These are phyloP conservation scores for Asobara japonica DNA, from an alignment of 1,140 invertebrate genomes.

Conservation along the genomic window DNA sequence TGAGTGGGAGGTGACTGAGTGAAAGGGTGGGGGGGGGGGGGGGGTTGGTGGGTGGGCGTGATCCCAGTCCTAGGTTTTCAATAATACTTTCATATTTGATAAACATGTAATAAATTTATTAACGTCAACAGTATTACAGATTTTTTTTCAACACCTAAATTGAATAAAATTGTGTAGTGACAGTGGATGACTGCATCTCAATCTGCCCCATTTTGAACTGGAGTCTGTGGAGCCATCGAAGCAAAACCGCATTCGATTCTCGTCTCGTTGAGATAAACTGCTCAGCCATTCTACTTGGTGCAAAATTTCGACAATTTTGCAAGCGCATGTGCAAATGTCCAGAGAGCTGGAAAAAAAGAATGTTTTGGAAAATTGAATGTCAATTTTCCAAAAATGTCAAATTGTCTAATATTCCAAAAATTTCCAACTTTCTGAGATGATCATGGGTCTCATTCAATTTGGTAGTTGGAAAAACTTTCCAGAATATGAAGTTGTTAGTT, in stretches of 20 bases:
- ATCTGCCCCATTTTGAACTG: constrained; percentile 99
- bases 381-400: too few relatives aligned
- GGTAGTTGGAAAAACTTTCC: too few relatives aligned
- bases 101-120: constrained; percentile 2
- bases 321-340: constrained; percentile 90
- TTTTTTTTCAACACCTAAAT: constrained; percentile 66
- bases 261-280: constrained; percentile 53
- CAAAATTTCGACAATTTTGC: constrained; percentile 85
- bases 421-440: too few relatives aligned
- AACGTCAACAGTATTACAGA: not conserved
- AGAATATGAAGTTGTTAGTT: constrained; percentile 22
- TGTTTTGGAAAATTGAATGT: too few relatives aligned
- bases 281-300: constrained; percentile 65
- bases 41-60: too few relatives aligned
- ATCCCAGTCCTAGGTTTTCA: too few relatives aligned
- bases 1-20: too few relatives aligned
- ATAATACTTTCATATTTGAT: too few relatives aligned
- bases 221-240: constrained; percentile 90
- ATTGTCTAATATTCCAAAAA: too few relatives aligned
- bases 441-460: too few relatives aligned
- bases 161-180: constrained; percentile 87
- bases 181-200: constrained; percentile 94
- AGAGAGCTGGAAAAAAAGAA: constrained; percentile 77
- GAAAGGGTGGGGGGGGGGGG: too few relatives aligned
- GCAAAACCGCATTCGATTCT: constrained; percentile 67